phyloP scores from a whole-genome alignment of 2,797 vertebrate genomes.

The Iguana delicatissima region DNA sequence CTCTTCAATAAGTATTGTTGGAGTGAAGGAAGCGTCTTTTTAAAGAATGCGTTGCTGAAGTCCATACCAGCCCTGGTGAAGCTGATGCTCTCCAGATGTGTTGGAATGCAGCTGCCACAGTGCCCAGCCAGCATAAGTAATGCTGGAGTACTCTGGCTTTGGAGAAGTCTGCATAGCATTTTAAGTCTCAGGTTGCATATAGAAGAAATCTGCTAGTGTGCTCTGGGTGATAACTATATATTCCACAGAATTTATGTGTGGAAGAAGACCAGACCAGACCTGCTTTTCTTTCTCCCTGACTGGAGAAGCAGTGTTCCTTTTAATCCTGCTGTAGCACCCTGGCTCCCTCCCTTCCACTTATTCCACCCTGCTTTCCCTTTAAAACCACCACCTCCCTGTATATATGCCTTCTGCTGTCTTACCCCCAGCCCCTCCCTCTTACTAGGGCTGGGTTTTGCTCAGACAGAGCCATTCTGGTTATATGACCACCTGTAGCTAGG shows the following conservation, averaged over 20 bases:
- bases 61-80: background rate
- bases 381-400: too few species aligned
- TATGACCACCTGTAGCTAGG: too few species aligned
- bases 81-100: background rate
- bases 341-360: too few species aligned
- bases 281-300: too few species aligned
- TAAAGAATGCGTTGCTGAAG: background rate
- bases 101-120: background rate
- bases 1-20: background rate
- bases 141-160: background rate
- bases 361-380: too few species aligned
- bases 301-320: too few species aligned
- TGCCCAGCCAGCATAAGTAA: background rate
- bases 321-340: too few species aligned
- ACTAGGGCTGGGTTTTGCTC: too few species aligned
- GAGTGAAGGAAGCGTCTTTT: background rate
- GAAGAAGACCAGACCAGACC: too few species aligned
- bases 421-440: too few species aligned
- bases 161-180: background rate
- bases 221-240: background rate
- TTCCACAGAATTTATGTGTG: background rate
- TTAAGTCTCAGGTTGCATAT: background rate
- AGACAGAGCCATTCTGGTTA: too few species aligned
- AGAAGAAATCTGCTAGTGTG: background rate
- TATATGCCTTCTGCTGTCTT: too few species aligned